A percentile compares a stretch with the other conserved stretches of the same genome.
Evolutionary conservation across 1,140 invertebrate species (phyloP).

Genomic region (Pseudomyrmex dendroicus): DNA sequence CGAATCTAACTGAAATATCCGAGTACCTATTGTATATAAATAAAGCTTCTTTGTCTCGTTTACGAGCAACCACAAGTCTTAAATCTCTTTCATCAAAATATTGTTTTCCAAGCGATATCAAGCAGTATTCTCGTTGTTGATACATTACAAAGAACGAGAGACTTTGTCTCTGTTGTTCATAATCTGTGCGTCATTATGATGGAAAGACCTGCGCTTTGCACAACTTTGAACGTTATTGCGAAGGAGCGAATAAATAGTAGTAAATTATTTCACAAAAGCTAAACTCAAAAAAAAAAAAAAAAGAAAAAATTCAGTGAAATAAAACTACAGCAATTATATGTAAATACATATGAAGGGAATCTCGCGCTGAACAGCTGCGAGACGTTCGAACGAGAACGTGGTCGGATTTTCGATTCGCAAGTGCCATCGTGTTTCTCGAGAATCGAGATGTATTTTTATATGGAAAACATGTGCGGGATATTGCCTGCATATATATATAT

Average conservation of each 20-base stretch:
- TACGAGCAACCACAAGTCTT: no score
- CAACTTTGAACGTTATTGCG: not conserved
- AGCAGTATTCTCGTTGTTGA: not conserved
- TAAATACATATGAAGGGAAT: conserved; percentile 2
- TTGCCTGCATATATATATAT: conserved; percentile 13
- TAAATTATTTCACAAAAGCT: not conserved
- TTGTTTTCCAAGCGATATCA: no score
- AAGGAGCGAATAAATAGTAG: not conserved
- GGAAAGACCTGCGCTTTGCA: not conserved
- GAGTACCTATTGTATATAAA: no score
- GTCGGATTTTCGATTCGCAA: conserved; percentile 40
- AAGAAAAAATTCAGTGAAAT: not conserved
- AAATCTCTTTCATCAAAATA: no score
- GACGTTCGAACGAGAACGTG: conserved; percentile 1
- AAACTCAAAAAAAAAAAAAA: no score
- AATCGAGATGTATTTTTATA: conserved; percentile 52
- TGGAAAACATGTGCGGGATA: conserved; percentile 33
- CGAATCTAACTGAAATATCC: no score
- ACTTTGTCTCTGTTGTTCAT: not conserved
- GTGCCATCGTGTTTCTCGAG: not conserved
- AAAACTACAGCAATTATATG: conserved; percentile 17
- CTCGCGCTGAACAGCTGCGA: not conserved
- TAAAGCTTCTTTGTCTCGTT: no score
- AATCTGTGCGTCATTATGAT: not conserved
- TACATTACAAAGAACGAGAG: not conserved